Percentiles rank a stretch among this genome's conserved stretches.
Conservation (phyloP, 2,797 vertebrate species). For the Perdix hodgsoniae region DNA sequence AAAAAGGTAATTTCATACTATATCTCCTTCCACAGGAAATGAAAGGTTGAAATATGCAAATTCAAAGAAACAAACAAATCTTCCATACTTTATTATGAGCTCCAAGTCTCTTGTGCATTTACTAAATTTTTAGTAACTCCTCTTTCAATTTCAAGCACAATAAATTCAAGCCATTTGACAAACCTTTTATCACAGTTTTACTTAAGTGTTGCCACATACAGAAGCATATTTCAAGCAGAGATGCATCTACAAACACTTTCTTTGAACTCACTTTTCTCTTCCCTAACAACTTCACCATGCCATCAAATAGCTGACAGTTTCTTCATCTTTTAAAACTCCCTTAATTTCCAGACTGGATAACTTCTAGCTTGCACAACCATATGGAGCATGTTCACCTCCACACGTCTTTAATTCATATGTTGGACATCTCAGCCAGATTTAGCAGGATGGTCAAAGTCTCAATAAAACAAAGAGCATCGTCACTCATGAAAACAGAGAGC, state of each 20-base stretch:
- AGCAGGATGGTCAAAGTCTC: not conserved
- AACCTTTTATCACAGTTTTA: not conserved
- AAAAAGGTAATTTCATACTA: slow-evolving; percentile 1
- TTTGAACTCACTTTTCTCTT: slow-evolving; percentile 12
- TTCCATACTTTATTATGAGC: slow-evolving; percentile 9
- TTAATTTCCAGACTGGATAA: not conserved
- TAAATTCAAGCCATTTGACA: slow-evolving; percentile 10
- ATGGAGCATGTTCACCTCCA: not conserved
- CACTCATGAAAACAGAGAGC: not conserved
- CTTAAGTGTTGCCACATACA: not conserved
- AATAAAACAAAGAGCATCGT: not conserved
- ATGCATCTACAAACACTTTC: not conserved
- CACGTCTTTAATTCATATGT: not conserved
- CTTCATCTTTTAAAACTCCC: not conserved
- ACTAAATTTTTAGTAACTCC: slow-evolving; percentile 8
- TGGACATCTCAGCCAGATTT: not conserved
- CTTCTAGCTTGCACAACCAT: not conserved
- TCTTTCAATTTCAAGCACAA: slow-evolving; percentile 16
- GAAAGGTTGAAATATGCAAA: slow-evolving; percentile 47
- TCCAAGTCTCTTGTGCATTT: not conserved
- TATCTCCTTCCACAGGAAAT: slow-evolving; percentile 28
- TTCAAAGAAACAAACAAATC: slow-evolving; percentile 49
- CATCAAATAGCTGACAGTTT: not conserved
- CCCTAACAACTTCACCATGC: not conserved
- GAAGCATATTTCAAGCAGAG: not conserved